phyloP scores from a whole-genome alignment of 2,113 vertebrate species.

The Urocolius indicus region DNA sequence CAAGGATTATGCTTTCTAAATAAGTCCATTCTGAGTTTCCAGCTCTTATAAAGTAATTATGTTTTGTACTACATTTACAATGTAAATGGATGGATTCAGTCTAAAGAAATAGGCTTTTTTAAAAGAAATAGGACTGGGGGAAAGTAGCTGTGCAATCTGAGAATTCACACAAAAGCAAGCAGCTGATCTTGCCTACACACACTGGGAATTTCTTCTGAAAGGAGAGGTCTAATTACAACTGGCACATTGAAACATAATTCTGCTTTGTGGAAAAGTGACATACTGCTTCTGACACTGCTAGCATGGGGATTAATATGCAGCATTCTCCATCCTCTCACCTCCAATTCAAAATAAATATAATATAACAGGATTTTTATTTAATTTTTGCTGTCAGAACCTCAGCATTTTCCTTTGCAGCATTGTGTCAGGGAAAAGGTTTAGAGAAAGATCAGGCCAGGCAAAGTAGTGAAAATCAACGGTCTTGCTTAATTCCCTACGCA shows the following conservation, averaged over 20 bases:
- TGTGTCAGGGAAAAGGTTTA: not conserved
- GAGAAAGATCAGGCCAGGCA: not conserved
- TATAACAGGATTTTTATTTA: not conserved
- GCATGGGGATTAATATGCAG: not conserved
- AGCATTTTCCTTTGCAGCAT: not conserved
- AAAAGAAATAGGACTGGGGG: not conserved
- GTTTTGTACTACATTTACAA: constrained; percentile 8
- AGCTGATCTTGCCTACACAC: constrained; percentile 31
- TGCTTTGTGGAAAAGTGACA: not conserved
- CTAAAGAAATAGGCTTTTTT: constrained; percentile 18
- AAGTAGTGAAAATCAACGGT: not conserved
- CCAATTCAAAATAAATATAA: not conserved
- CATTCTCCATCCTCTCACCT: not conserved
- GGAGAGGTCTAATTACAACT: constrained; percentile 35
- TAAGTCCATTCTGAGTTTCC: not conserved
- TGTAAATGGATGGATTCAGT: constrained; percentile 16
- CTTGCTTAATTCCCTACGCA: not conserved
- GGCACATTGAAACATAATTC: constrained; percentile 25
- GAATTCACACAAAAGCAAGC: constrained; percentile 50
- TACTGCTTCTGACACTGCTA: not conserved
- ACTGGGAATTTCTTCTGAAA: constrained; percentile 36
- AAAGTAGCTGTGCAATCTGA: constrained; percentile 23
- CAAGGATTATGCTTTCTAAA: not conserved
- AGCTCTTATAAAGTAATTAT: constrained; percentile 7
- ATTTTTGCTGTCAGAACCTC: not conserved